Conservation (phyloP, 2,797 vertebrate species). For the Mycteria americana region DNA sequence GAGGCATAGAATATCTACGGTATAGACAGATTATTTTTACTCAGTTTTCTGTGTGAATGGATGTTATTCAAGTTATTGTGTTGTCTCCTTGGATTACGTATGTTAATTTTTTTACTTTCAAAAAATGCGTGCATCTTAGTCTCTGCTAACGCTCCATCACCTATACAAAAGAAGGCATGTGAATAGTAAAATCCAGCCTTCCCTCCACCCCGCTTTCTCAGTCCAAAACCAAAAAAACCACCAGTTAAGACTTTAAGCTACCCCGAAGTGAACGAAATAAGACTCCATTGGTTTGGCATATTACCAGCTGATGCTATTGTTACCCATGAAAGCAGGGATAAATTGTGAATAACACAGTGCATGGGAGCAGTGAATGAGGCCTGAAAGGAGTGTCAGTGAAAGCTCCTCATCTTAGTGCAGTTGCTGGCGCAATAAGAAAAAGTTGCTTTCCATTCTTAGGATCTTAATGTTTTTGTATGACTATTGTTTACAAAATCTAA, state of each 20-base stretch:
- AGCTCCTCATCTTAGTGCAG: not conserved
- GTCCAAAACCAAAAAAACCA: not conserved
- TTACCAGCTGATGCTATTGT: conserved; percentile 16
- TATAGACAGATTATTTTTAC: not conserved
- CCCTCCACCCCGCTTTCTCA: not conserved
- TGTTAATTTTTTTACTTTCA: not conserved
- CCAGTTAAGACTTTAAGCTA: not conserved
- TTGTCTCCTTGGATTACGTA: not conserved
- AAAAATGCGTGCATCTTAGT: not conserved
- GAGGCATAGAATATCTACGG: not conserved
- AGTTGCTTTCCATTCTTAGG: not conserved
- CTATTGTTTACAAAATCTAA: not conserved
- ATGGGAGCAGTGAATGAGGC: not conserved
- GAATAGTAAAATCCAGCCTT: not conserved
- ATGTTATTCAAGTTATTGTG: not conserved
- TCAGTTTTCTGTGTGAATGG: not conserved
- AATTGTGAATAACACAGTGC: not conserved
- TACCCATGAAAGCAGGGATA: not conserved
- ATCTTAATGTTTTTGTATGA: not conserved
- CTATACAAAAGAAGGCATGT: not conserved
- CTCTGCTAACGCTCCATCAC: not conserved
- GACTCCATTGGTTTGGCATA: not conserved
- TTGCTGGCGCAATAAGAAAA: not conserved
- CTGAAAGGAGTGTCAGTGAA: not conserved
- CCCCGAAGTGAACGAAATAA: not conserved